Percentiles rank a stretch among this genome's conserved stretches.
phyloP scores from a whole-genome alignment of 2,113 vertebrate genomes.

The Pomatorhinus ruficollis region DNA sequence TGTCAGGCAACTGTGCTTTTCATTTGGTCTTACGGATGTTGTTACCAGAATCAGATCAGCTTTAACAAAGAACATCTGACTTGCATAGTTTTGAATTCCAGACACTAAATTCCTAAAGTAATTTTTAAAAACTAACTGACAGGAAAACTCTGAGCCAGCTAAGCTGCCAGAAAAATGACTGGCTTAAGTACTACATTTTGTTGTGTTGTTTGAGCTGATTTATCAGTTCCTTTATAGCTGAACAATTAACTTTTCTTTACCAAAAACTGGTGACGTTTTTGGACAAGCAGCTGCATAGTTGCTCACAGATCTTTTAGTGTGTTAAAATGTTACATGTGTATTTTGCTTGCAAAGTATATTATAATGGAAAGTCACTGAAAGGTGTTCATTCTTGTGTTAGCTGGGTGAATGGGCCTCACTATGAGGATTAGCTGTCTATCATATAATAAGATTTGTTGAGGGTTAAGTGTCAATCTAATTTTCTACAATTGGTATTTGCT shows the following conservation, averaged over 20 bases:
- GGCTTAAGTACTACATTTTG: neutral
- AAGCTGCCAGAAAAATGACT: neutral
- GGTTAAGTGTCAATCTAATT: neutral
- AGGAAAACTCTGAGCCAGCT: neutral
- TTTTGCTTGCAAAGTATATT: neutral
- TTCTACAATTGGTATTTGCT: neutral
- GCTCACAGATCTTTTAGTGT: neutral
- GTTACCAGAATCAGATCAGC: slow-evolving; percentile 1
- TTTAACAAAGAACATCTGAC: slow-evolving; percentile 41
- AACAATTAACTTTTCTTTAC: neutral
- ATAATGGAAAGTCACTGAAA: neutral
- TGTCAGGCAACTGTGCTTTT: neutral
- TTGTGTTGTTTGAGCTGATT: neutral
- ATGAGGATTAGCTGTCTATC: neutral
- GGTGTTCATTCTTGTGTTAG: neutral
- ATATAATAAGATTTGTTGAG: neutral
- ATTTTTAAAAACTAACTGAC: neutral
- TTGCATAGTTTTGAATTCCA: neutral
- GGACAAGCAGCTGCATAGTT: neutral
- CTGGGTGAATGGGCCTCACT: neutral
- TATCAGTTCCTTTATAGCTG: neutral
- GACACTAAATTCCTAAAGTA: slow-evolving; percentile 10
- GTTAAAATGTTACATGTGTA: neutral
- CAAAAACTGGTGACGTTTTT: neutral
- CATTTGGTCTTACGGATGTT: neutral